Evolutionary conservation across 1,140 invertebrate species (phyloP), one percentile per base, ranked within the genome.

Genomic region (Ceratitis capitata): DNA sequence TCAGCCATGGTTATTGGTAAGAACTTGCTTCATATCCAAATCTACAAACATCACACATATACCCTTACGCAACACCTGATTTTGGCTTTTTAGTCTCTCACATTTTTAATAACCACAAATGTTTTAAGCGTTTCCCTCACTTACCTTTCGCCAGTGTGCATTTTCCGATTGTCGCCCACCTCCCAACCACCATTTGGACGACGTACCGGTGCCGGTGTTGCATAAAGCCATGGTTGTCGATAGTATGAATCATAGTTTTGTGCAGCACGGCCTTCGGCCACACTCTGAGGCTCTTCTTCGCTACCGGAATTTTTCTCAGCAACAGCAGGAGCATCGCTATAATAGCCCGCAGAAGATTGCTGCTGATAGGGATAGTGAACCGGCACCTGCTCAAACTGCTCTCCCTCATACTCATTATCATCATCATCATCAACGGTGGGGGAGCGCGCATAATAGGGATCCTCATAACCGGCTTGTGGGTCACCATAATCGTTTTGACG

Each of bases 211-310:
- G 82, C 35, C 51, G 85, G 85, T 84, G 85, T 85, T 1, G 82
- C 82, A 84, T 85, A 85, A 53, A 69, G 82, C 82, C 82, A 83
- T 42, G n/a, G n/a, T n/a, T 85, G 53, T 16, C 58, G 23, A 12
- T 85, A 85, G 49, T 85, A 85, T 14, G 23, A 16, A 26, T 85
- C 69, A 74, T 85, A 85, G 26, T 84, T 69, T 49, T 83, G 78
- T 23, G 82, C 82, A 32, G 78, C 39, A 83, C 85, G 78, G 23
- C 39, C 85, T 42, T 85, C 49, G 47, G 49, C 56, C 5, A 26
- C 35, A 19, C n/a, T 23, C 9, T n/a, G 19, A 5, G 12, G 69
- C 19, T 83, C 29, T 10, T 4, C 6, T 61, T 39, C 26, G 35
- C 16, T 56, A 56, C 61, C 23, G 35, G 23, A 51, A 85, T 32